These are phyloP conservation scores for Sipha maydis DNA, from an alignment of 2,888 invertebrate species.

Conservation along the genomic window DNA sequence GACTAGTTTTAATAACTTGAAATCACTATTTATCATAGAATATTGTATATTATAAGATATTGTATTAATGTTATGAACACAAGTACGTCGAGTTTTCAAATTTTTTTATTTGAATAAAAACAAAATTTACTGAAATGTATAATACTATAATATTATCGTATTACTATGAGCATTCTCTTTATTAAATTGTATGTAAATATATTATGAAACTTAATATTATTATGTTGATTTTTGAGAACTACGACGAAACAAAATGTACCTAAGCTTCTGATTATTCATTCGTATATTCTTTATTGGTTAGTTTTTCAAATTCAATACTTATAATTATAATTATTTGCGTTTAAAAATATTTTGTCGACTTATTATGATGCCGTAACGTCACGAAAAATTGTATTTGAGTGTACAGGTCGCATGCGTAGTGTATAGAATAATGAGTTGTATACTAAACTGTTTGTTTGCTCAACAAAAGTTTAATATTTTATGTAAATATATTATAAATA, in stretches of 20 bases:
- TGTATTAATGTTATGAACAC: neutral
- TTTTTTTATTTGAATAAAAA: conserved; percentile 7
- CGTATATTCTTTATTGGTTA: neutral
- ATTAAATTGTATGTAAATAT: neutral
- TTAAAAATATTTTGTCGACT: neutral
- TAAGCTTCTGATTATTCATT: neutral
- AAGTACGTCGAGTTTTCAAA: neutral
- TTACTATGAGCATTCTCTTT: neutral
- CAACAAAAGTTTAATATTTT: neutral
- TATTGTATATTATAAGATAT: neutral
- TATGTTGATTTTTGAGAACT: neutral
- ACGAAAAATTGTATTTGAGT: neutral
- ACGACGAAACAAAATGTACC: neutral
- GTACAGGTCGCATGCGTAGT: neutral
- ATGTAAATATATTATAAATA: neutral
- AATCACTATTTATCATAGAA: neutral
- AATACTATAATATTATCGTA: too few relatives aligned
- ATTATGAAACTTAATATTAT: neutral
- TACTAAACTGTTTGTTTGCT: too few relatives aligned
- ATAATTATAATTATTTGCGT: neutral
- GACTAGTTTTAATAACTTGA: neutral
- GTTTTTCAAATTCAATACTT: neutral
- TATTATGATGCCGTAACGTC: neutral
- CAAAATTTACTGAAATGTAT: neutral
- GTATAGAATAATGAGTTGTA: too few relatives aligned